Evolutionary conservation across 2,888 invertebrate genomes (phyloP).

Genomic region (Hecatera dysodea): DNA sequence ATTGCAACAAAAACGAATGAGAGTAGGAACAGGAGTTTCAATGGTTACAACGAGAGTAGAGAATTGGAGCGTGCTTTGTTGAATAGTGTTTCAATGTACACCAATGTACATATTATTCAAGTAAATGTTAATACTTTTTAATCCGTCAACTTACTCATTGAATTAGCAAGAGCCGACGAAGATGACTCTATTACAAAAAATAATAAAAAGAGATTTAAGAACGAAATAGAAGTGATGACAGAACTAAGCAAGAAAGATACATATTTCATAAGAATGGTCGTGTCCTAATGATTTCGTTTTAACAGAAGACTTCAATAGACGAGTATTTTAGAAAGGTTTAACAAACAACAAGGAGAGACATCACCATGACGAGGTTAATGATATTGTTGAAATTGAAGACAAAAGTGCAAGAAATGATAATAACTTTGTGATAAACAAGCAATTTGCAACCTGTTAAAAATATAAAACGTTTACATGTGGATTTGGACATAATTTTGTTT

Average conservation of each 20-base stretch:
- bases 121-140: neutral
- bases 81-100: neutral
- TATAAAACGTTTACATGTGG: neutral
- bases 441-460: neutral
- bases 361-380: neutral
- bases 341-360: neutral
- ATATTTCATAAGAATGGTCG: neutral
- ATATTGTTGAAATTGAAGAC: neutral
- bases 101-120: neutral
- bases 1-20: too few species aligned
- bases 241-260: neutral
- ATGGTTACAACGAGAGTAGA: too few species aligned
- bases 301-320: neutral
- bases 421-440: neutral
- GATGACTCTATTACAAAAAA: neutral
- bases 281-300: neutral
- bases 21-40: too few species aligned
- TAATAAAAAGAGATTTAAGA: neutral
- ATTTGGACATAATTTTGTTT: too few species aligned
- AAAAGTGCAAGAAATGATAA: neutral
- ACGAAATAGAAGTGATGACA: neutral
- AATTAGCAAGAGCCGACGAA: neutral
- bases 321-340: too few species aligned
- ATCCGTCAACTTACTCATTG: neutral
- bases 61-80: conserved; percentile 1